Evolutionary conservation across 2,888 invertebrate genomes (phyloP).

Genomic region (Lepidocyrtoides sp.): DNA sequence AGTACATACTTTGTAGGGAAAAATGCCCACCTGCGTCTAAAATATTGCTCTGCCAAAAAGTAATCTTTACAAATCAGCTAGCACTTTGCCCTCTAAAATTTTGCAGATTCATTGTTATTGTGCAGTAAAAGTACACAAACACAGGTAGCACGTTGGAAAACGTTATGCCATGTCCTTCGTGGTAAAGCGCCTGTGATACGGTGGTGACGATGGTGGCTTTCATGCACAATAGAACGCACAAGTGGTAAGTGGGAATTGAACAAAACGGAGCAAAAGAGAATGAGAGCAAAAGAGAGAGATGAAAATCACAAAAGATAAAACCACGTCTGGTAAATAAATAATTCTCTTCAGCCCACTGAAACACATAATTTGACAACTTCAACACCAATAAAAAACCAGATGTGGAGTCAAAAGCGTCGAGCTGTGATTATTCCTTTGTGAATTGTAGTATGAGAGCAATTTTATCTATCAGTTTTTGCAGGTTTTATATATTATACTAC

Average conservation of each 20-base stretch:
- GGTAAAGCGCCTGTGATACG: neutral
- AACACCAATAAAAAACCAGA: conserved; percentile 65
- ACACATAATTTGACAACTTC: conserved; percentile 73
- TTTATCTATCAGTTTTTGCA: neutral
- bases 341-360: conserved; percentile 71
- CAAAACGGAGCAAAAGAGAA: neutral
- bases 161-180: conserved; percentile 14
- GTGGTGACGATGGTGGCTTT: neutral
- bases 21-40: conserved; percentile 47
- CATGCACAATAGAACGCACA: neutral
- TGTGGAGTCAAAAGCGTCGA: neutral
- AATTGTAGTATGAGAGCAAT: neutral
- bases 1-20: neutral
- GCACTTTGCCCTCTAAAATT: conserved; percentile 31
- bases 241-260: neutral
- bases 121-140: conserved; percentile 19
- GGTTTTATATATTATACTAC: neutral
- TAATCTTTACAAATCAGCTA: conserved; percentile 60
- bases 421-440: conserved; percentile 43
- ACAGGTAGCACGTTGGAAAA: neutral
- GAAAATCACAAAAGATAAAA: conserved; percentile 64
- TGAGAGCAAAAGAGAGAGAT: conserved; percentile 16
- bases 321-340: conserved; percentile 71
- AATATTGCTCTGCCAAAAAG: conserved; percentile 23
- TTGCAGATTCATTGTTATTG: neutral